These are phyloP conservation scores for Dione vanillae DNA, from an alignment of 2,888 invertebrate species.

Conservation along the genomic window DNA sequence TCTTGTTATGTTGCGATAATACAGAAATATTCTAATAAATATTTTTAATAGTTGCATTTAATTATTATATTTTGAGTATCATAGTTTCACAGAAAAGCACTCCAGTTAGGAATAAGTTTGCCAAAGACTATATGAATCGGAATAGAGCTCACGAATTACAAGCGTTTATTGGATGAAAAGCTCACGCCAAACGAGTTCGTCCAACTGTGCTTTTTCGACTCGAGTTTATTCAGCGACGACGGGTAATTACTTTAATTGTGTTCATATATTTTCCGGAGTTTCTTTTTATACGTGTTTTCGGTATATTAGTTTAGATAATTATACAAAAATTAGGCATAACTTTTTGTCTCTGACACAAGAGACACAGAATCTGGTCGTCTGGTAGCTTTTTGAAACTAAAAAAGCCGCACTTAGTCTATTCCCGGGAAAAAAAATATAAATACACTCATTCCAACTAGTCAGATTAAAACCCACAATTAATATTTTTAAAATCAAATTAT, in stretches of 20 bases:
- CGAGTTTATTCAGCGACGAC: conserved; percentile 18
- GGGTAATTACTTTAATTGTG: conserved; percentile 18
- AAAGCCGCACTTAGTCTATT: no score
- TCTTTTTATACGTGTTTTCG: neutral
- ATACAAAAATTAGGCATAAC: neutral
- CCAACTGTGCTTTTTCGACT: conserved; percentile 26
- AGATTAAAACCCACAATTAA: no score
- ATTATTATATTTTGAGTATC: neutral
- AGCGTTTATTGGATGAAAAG: conserved; percentile 32
- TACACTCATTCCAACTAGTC: no score
- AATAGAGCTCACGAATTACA: conserved; percentile 29
- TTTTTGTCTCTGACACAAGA: neutral
- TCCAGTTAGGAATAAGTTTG: conserved; percentile 17
- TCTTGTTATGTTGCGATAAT: neutral
- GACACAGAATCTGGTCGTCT: no score
- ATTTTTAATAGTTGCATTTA: neutral
- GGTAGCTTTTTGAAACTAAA: no score
- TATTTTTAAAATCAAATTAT: no score
- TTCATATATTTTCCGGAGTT: conserved; percentile 2
- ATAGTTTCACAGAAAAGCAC: conserved; percentile 13
- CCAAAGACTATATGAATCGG: no score
- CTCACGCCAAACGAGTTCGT: conserved; percentile 22
- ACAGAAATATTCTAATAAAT: no score
- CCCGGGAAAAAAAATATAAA: no score
- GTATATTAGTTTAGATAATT: neutral